phyloP scores from a whole-genome alignment of 2,797 vertebrate genomes.

The Rhinella marina region DNA sequence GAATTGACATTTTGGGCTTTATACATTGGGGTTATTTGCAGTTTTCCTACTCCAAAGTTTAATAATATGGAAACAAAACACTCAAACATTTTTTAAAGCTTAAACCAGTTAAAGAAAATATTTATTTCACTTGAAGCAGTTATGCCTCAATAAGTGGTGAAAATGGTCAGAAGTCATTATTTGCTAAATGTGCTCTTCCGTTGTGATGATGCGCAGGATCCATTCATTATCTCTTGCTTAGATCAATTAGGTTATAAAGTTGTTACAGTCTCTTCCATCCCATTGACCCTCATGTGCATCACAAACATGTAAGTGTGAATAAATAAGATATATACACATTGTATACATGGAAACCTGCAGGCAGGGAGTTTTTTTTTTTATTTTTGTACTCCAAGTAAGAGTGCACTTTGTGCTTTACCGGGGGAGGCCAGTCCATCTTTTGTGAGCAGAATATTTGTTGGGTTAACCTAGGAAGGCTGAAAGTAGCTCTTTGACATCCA shows the following conservation, averaged over 20 bases:
- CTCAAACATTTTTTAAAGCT: background rate
- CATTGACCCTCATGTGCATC: conserved; percentile 27
- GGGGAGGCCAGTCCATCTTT: conserved; percentile 19
- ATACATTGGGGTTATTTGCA: too few relatives aligned
- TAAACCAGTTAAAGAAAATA: background rate
- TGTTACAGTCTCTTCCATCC: background rate
- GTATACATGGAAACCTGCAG: conserved; percentile 53
- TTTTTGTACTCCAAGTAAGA: conserved; percentile 34
- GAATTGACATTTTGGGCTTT: too few relatives aligned
- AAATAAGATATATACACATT: conserved; percentile 61
- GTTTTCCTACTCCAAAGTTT: too few relatives aligned
- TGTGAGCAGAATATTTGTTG: conserved; percentile 6
- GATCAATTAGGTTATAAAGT: conserved; percentile 17
- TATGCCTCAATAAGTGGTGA: conserved; percentile 21
- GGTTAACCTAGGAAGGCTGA: background rate
- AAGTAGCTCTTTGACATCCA: conserved; percentile 5
- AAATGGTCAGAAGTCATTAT: conserved; percentile 10
- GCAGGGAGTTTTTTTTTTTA: background rate
- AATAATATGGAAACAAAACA: too few relatives aligned
- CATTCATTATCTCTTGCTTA: background rate
- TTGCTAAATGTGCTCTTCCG: conserved; percentile 9
- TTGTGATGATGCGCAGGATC: background rate
- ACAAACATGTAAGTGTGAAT: conserved; percentile 53
- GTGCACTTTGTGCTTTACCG: conserved; percentile 21
- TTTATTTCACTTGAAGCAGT: conserved; percentile 40